phyloP scores from a whole-genome alignment of 2,113 vertebrate genomes.

The Bubo scandiacus region DNA sequence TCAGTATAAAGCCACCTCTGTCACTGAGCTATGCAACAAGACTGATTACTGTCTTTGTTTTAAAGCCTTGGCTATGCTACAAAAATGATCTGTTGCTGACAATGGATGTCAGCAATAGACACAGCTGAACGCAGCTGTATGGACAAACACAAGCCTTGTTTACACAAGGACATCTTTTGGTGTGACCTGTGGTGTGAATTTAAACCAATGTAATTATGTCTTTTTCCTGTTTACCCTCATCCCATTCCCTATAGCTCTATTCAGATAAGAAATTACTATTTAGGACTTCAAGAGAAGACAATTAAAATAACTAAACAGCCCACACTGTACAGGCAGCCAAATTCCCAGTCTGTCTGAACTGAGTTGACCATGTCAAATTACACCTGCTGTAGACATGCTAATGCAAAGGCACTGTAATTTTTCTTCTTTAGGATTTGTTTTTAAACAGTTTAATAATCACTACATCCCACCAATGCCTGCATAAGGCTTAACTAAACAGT shows the following conservation, averaged over 20 bases:
- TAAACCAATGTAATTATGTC: neutral
- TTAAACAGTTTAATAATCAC: neutral
- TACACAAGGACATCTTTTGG: slow-evolving; percentile 38
- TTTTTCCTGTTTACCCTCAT: slow-evolving; percentile 46
- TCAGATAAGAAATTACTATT: slow-evolving; percentile 42
- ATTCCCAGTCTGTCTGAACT: slow-evolving; percentile 6
- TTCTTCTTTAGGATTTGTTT: slow-evolving; percentile 14
- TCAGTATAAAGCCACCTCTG: slow-evolving; percentile 38
- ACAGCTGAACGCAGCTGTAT: slow-evolving; percentile 35
- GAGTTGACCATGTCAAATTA: slow-evolving; percentile 9
- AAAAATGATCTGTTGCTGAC: slow-evolving; percentile 47
- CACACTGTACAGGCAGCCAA: slow-evolving; percentile 7
- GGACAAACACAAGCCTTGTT: slow-evolving; percentile 34
- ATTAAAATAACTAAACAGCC: slow-evolving; percentile 20
- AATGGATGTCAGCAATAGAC: slow-evolving; percentile 18
- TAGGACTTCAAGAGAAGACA: slow-evolving; percentile 24
- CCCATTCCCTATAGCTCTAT: slow-evolving; percentile 8
- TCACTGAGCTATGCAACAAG: neutral
- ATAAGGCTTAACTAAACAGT: neutral
- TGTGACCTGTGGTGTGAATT: slow-evolving; percentile 24
- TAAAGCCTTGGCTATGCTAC: slow-evolving; percentile 24
- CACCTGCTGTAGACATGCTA: slow-evolving; percentile 11
- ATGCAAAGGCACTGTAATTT: neutral
- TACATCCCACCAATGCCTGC: neutral
- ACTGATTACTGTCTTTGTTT: slow-evolving; percentile 20